phyloP scores from a whole-genome alignment of 2,888 invertebrate genomes.

The Oxytorus armatus region DNA sequence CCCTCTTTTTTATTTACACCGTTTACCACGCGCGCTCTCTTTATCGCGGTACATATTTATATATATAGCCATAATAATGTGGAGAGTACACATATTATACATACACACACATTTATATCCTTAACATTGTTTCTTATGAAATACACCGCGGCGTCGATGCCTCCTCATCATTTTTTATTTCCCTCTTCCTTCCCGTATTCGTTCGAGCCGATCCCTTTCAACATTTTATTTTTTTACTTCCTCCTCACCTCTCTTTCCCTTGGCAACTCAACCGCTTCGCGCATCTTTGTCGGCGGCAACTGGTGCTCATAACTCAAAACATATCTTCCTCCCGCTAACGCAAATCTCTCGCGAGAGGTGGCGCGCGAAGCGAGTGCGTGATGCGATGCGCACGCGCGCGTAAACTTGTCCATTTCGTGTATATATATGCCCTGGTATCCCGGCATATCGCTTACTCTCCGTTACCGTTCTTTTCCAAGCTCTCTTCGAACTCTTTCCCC shows the following conservation, averaged over 20 bases:
- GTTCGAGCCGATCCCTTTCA: conserved; percentile 37
- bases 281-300: conserved; percentile 49
- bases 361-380: conserved; percentile 54
- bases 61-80: conserved; percentile 5
- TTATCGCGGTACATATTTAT: conserved; percentile 21
- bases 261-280: background rate
- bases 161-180: conserved; percentile 47
- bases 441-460: conserved; percentile 48
- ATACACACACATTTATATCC: conserved; percentile 18
- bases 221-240: conserved; percentile 48
- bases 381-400: conserved; percentile 64
- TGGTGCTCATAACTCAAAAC: conserved; percentile 56
- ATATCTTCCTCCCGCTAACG: conserved; percentile 12
- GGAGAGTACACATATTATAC: conserved; percentile 63
- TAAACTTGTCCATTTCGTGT: conserved; percentile 7
- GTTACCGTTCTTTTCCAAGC: conserved; percentile 14
- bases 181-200: conserved; percentile 37
- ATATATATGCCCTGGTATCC: conserved; percentile 17
- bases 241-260: conserved; percentile 48
- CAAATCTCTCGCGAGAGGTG: conserved; percentile 8
- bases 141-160: conserved; percentile 13
- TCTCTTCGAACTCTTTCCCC: conserved; percentile 31
- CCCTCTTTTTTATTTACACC: conserved; percentile 80
- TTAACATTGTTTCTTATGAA: conserved; percentile 52
- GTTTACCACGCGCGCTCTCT: conserved; percentile 74